Base-by-base conservation (phyloP, 1,140 invertebrate species). In the Dreissena polymorpha region DNA sequence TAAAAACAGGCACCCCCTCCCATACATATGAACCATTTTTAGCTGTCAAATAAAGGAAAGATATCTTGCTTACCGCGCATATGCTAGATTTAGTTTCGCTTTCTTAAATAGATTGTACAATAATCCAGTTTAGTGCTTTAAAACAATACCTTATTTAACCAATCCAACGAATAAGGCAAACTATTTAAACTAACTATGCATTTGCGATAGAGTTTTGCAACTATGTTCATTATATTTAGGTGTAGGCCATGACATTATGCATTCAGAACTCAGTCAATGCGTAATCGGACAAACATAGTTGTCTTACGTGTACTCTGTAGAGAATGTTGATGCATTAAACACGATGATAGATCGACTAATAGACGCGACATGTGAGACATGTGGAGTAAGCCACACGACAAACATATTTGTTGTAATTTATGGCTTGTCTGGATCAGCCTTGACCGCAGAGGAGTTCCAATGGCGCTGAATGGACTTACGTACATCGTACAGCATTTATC, bases 351-450 rank as follows among this genome's bases (percentile, higher is more conserved):
- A 39, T 29, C n/a, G 29, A 23, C 69, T 71, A 14, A 29, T 71
- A 16, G 29, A 71, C 29, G 69, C 49, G 7, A 71, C 21, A 8
- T 71, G 69, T 21, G 69, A 71, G 29, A n/a, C 14, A 23, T 71
- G 69, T 39, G 14, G 21, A 10, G 14, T 12, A 21, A 71, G 29
- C 21, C 16, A 8, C 14, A 23, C 13, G 14, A 25, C 69, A 29
- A 39, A 71, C 69, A 71, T 71, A 29, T n/a, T 71, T 39, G 14
- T 71, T 39, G 14, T 71, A 12, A 13, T 71, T 14, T 23, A 71
- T 71, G 29, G 49, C 16, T 29, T 29, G 14, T 12, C 53, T 55
- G 53, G 18, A 12, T 55, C 29, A 29, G 16, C 21, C 21, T 29
- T 71, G 21, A 71, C 69, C 21, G 21, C 12, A 7, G 21, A 8